Percentiles rank a stretch among this genome's conserved stretches.
phyloP scores from a whole-genome alignment of 2,113 vertebrate genomes.

The Gymnobelideus leadbeateri region DNA sequence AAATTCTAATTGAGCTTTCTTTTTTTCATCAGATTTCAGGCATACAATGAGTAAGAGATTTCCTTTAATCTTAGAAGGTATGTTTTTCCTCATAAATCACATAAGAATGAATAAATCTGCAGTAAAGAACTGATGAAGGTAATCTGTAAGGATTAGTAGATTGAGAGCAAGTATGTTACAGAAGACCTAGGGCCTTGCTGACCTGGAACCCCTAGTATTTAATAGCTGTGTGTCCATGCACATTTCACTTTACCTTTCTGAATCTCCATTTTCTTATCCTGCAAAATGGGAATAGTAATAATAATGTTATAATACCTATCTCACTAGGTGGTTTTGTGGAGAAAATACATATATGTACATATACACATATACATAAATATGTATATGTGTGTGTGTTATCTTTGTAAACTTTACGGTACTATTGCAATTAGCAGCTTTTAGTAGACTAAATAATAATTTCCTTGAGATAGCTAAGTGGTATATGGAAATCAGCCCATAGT shows the following conservation, averaged over 20 bases:
- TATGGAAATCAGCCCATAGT: not conserved
- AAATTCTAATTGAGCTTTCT: constrained; percentile 42
- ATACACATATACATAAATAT: too few species aligned
- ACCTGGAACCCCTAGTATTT: not conserved
- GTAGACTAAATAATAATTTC: constrained; percentile 23
- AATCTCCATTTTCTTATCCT: not conserved
- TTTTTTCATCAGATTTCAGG: constrained; percentile 74
- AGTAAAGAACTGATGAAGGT: constrained; percentile 26
- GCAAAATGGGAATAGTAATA: not conserved
- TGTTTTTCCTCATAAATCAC: constrained; percentile 43
- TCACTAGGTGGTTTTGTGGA: not conserved
- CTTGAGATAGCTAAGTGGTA: constrained; percentile 4
- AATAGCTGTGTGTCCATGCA: not conserved
- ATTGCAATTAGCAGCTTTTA: not conserved
- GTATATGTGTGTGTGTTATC: not conserved
- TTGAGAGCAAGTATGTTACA: not conserved
- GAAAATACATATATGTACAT: not conserved
- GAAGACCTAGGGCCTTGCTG: not conserved
- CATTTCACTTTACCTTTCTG: not conserved
- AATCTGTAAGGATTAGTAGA: not conserved
- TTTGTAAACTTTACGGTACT: not conserved
- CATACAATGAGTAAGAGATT: constrained; percentile 77
- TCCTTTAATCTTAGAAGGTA: constrained; percentile 79
- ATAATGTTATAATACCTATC: not conserved
- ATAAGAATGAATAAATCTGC: constrained; percentile 21